Percentiles rank a stretch among this genome's conserved stretches.
Conservation (phyloP, 2,888 invertebrate genomes). For the Hemistola chrysoprasaria region DNA sequence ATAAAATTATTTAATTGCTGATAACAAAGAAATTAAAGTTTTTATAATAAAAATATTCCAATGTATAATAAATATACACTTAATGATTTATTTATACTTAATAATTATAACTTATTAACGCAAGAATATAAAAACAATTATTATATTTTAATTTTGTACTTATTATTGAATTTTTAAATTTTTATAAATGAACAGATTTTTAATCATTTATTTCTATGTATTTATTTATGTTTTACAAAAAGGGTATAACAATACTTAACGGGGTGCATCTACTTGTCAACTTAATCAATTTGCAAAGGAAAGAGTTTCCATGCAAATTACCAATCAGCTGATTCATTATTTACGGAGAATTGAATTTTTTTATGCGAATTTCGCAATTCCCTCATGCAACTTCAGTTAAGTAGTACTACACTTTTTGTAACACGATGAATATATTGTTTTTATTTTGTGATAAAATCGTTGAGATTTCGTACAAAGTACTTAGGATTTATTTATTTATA, state of each 20-base stretch:
- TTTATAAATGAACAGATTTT: slow-evolving; percentile 11
- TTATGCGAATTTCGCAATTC: no score
- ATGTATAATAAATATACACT: slow-evolving; percentile 14
- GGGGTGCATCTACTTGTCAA: no score
- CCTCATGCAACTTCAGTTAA: no score
- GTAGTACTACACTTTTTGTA: no score
- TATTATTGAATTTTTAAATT: slow-evolving; percentile 18
- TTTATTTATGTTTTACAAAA: no score
- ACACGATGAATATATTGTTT: slow-evolving; percentile 31
- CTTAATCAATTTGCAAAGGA: no score
- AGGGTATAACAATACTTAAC: no score
- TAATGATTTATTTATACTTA: slow-evolving; percentile 27
- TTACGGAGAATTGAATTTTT: no score
- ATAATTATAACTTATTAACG: slow-evolving; percentile 8
- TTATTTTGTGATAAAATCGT: slow-evolving; percentile 40
- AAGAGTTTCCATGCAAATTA: no score
- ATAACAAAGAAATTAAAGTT: slow-evolving; percentile 31
- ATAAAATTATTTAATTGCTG: slow-evolving; percentile 11
- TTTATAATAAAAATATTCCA: slow-evolving; percentile 19
- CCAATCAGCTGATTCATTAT: no score
- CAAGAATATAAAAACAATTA: not conserved
- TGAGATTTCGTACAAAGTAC: slow-evolving; percentile 66
- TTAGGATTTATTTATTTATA: slow-evolving; percentile 48
- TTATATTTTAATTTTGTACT: slow-evolving; percentile 6
- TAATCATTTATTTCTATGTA: slow-evolving; percentile 7